Evolutionary conservation across 2,113 vertebrate genomes (phyloP).

Genomic region (Apteryx owenii): DNA sequence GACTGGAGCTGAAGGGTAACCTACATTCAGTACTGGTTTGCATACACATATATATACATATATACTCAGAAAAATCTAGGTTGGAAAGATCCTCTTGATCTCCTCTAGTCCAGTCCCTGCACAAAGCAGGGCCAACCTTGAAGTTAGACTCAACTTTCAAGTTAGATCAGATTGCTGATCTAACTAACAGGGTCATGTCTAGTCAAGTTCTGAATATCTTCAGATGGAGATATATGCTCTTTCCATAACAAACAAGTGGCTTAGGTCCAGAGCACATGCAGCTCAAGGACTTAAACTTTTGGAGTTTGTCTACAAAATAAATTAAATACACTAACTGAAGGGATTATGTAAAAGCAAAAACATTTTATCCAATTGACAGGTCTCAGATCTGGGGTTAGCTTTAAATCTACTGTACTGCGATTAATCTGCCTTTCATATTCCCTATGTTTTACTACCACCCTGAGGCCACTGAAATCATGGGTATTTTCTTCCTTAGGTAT

Average conservation of each 20-base stretch:
- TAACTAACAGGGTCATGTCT: neutral
- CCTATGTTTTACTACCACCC: neutral
- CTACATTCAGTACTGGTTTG: neutral
- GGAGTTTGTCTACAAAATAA: conserved; percentile 20
- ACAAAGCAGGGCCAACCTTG: conserved; percentile 9
- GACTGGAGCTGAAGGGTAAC: neutral
- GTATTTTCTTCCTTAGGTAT: neutral
- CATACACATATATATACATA: neutral
- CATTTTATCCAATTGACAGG: neutral
- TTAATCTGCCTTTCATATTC: neutral
- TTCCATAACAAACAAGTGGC: conserved; percentile 12
- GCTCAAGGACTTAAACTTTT: conserved; percentile 50
- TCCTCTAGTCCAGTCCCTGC: neutral
- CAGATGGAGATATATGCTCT: neutral
- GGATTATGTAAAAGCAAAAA: neutral
- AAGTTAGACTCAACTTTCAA: neutral
- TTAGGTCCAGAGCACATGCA: neutral
- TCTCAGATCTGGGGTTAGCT: neutral
- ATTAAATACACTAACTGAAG: neutral
- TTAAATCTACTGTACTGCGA: neutral
- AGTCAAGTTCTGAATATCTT: conserved; percentile 20
- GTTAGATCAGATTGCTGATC: neutral
- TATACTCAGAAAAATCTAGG: neutral
- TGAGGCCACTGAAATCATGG: neutral
- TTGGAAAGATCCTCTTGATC: neutral